Percentiles rank a stretch among this genome's conserved stretches.
Conservation (phyloP, 2,113 vertebrate genomes). For the Petrocephalus microphthalmus region DNA sequence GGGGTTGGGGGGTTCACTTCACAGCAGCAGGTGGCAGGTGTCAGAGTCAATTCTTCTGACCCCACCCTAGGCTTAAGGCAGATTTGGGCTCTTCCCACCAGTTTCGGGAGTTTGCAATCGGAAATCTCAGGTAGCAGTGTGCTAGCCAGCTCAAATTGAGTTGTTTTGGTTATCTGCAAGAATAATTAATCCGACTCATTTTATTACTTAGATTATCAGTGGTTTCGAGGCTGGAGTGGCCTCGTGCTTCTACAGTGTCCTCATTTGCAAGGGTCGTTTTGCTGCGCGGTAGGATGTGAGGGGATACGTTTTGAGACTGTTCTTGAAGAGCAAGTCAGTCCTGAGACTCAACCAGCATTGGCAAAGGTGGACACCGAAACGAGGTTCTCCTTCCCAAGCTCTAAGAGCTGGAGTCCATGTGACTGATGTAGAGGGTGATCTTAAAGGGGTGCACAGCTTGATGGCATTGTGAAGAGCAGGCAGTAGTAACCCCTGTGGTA, state of each 20-base stretch:
- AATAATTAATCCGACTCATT: neutral
- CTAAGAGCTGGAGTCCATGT: neutral
- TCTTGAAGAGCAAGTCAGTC: neutral
- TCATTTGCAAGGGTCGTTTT: neutral
- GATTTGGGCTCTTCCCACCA: neutral
- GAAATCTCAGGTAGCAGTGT: slow-evolving; percentile 1
- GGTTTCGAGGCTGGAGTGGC: neutral
- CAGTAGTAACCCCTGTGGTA: neutral
- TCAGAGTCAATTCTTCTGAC: neutral
- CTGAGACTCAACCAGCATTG: neutral
- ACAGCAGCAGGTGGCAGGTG: neutral
- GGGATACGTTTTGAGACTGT: neutral
- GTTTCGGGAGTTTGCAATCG: neutral
- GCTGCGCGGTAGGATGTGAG: neutral
- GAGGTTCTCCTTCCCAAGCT: neutral
- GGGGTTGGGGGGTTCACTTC: neutral
- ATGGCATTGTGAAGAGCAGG: neutral
- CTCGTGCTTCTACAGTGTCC: neutral
- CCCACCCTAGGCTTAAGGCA: neutral
- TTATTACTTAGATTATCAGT: neutral
- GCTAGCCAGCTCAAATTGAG: neutral
- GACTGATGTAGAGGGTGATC: neutral
- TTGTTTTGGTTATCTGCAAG: neutral
- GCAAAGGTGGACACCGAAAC: neutral
- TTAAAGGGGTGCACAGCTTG: neutral